A percentile compares a stretch with the other conserved stretches of the same genome.
phyloP scores from a whole-genome alignment of 2,888 invertebrate genomes.

The Polydesmus complanatus region DNA sequence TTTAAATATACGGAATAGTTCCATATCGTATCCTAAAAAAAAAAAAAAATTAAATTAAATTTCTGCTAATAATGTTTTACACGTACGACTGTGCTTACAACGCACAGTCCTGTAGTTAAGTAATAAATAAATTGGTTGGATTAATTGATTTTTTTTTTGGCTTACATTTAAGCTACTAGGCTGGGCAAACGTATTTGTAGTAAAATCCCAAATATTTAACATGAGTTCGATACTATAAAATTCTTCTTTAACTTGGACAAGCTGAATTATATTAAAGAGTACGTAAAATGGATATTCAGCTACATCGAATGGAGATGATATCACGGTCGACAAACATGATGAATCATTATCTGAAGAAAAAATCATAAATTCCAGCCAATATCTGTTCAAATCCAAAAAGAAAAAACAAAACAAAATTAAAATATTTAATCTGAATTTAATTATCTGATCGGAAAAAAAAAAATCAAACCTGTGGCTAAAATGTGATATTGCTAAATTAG shows the following conservation, averaged over 20 bases:
- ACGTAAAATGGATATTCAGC: background rate
- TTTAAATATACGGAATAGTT: slow-evolving; percentile 1
- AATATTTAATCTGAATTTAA: background rate
- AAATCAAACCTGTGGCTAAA: background rate
- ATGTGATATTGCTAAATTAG: background rate
- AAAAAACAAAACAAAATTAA: background rate
- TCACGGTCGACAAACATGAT: background rate
- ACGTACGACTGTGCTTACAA: too few relatives aligned
- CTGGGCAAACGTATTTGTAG: background rate
- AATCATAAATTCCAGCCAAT: background rate
- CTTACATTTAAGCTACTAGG: background rate
- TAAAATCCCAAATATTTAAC: background rate
- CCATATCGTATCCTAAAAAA: slow-evolving; percentile 4
- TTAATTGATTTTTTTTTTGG: too few relatives aligned
- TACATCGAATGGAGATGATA: background rate
- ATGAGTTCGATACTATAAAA: background rate
- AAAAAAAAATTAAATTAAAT: background rate
- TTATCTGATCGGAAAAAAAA: background rate
- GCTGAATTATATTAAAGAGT: background rate
- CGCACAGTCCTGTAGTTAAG: too few relatives aligned
- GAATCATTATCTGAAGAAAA: background rate
- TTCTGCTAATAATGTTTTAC: too few relatives aligned
- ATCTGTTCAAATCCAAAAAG: background rate
- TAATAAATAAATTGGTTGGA: too few relatives aligned
- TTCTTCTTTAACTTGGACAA: background rate